phyloP scores from a whole-genome alignment of 2,113 vertebrate genomes.

The Otis tarda region DNA sequence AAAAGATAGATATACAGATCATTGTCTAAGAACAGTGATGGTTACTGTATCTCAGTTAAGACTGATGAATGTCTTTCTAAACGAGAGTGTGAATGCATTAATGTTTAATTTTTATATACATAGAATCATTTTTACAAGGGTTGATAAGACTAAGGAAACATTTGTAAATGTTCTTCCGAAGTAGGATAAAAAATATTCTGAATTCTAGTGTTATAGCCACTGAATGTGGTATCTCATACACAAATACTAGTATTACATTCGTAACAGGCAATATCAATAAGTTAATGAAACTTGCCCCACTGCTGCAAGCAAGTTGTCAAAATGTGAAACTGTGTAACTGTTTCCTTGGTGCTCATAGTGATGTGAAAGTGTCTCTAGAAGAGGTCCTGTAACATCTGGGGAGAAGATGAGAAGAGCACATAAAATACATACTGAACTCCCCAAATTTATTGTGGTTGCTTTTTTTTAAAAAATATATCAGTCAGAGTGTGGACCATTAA shows the following conservation, averaged over 20 bases:
- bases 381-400: background rate
- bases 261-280: background rate
- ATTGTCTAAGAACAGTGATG: background rate
- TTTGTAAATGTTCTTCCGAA: background rate
- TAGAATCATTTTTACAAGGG: background rate
- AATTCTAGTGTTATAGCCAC: background rate
- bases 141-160: background rate
- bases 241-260: background rate
- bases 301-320: background rate
- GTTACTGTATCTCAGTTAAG: background rate
- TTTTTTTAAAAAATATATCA: background rate
- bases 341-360: background rate
- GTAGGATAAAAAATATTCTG: background rate
- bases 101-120: background rate
- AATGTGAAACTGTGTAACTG: background rate
- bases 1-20: background rate
- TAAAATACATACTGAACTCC: background rate
- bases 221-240: background rate
- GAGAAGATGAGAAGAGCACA: background rate
- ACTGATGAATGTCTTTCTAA: background rate
- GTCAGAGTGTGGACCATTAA: background rate
- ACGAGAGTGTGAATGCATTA: background rate
- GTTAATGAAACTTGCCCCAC: background rate
- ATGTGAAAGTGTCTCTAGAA: background rate
- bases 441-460: background rate